Base-by-base conservation (phyloP, 2,113 vertebrate genomes). In the Ovis aries region DNA sequence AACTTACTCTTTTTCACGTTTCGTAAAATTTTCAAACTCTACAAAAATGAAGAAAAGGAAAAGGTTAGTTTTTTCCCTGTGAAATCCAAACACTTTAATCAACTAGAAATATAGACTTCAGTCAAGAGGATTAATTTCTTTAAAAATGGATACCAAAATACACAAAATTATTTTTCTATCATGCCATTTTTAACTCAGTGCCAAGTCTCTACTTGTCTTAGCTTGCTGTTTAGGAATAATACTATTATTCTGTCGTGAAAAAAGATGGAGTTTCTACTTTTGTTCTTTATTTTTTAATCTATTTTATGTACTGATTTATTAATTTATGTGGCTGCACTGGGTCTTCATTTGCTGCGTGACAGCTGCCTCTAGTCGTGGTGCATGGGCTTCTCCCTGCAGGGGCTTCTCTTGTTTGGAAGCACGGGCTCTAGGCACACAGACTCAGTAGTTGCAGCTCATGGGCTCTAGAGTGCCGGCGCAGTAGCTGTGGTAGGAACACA, bases 1-100 rank as follows among this genome's bases (percentile, higher is more conserved):
- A 59, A 99, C 99, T 99, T 99, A 99, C 99, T 98, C 71, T 99
- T 99, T 97, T 74, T 99, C 98, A 99, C n/a, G 7, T 98, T 99
- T 98, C 98, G 98, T 90, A 99, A 1, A 97, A 99, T 98, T 98
- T 99, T 99, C 98, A 99, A 94, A 97, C 99, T 99, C 99, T 99
- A 97, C n/a, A 95, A 95, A 97, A 84, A 53, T 21, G 60, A 48
- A 96, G 55, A 97, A 48, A 93, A 59, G n/a, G 59, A 71, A 60
- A 95, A 93, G 33, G 25, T 98, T 94, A 97, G 36, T 55, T 92
- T 86, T 93, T 88, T 91, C 71, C 62, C 23, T 91, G 5, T 94
- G 80, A 97, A 97, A 88, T 83, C 86, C 45, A 83, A 98, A 87
- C 52, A 83, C 21, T 90, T 96, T 40, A 59, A 81, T 92, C 33